These are phyloP conservation scores for Orycteropus afer DNA, from an alignment of 2,113 vertebrate genomes.

Conservation along the genomic window DNA sequence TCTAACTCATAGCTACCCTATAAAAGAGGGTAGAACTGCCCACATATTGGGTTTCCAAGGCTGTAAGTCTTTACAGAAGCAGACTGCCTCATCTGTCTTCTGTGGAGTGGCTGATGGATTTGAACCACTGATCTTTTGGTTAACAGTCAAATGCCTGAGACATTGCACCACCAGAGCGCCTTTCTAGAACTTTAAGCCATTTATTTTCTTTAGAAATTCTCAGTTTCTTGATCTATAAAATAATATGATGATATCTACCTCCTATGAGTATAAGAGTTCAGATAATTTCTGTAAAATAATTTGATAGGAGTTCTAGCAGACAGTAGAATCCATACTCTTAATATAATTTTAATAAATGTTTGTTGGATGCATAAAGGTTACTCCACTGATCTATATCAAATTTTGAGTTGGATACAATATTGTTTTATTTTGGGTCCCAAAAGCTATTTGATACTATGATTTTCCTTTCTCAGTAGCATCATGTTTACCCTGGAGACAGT, in stretches of 20 bases:
- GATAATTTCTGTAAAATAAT: constrained; percentile 26
- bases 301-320: background rate
- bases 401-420: background rate
- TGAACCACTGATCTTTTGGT: too few relatives aligned
- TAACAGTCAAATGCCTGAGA: too few relatives aligned
- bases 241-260: background rate
- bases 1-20: too few relatives aligned
- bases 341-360: constrained; percentile 1
- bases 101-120: too few relatives aligned
- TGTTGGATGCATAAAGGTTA: background rate
- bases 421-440: constrained; percentile 65
- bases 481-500: constrained; percentile 71
- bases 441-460: constrained; percentile 72
- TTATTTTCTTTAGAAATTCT: background rate
- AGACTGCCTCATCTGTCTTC: too few relatives aligned
- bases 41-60: too few relatives aligned
- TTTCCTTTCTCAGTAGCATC: constrained; percentile 66
- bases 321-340: background rate
- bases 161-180: too few relatives aligned
- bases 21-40: too few relatives aligned
- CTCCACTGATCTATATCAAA: background rate
- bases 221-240: background rate
- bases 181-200: background rate
- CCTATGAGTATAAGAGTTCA: background rate
- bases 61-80: too few relatives aligned